Evolutionary conservation across 2,113 vertebrate genomes (phyloP).

Genomic region (Scomber japonicus): DNA sequence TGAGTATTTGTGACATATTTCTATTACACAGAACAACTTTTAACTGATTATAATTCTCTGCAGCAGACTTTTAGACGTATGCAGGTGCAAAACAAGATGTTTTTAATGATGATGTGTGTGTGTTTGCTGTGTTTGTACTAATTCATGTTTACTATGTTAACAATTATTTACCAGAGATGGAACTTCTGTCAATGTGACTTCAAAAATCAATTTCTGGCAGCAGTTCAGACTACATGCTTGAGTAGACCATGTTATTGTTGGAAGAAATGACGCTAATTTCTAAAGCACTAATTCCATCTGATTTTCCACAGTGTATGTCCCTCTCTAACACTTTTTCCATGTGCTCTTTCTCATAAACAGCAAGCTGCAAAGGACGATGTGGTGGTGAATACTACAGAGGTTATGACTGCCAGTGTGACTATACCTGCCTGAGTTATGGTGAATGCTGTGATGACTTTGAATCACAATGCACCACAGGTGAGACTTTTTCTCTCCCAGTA

Average conservation of each 20-base stretch:
- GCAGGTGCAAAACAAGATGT: not conserved
- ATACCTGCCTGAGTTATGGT: constrained; percentile 88
- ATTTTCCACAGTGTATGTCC: not conserved
- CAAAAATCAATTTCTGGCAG: constrained; percentile 34
- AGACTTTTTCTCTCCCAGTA: constrained; percentile 51
- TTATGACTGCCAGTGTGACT: constrained; percentile 93
- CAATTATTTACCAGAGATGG: constrained; percentile 42
- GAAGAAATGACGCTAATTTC: not conserved
- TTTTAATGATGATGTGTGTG: not conserved
- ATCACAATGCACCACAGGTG: constrained; percentile 89
- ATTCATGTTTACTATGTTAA: constrained; percentile 47
- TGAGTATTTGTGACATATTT: constrained; percentile 56
- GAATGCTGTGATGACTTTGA: constrained; percentile 95
- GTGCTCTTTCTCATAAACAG: constrained; percentile 44
- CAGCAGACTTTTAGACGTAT: not conserved
- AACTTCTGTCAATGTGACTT: not conserved
- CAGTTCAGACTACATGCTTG: not conserved
- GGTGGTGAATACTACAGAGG: constrained; percentile 91
- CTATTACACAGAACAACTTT: not conserved
- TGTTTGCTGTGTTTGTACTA: constrained; percentile 31
- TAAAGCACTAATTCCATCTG: not conserved
- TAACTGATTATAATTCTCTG: not conserved
- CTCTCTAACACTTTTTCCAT: not conserved
- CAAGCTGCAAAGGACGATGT: constrained; percentile 92
- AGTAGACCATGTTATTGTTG: not conserved